These are phyloP conservation scores for Glossosoma conforme DNA, from an alignment of 1,140 invertebrate genomes.

Conservation along the genomic window DNA sequence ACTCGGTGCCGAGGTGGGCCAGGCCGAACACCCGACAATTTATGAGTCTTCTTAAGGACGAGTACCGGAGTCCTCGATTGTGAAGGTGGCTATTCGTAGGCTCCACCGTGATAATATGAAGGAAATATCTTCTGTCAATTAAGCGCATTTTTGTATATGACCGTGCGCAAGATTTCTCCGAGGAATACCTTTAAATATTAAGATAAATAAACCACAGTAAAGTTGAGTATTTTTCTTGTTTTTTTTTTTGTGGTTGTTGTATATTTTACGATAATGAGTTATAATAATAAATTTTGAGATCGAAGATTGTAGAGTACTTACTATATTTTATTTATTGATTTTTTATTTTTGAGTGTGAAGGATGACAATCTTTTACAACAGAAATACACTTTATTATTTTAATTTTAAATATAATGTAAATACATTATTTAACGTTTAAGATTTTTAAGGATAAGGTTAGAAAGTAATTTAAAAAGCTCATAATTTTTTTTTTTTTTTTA, in stretches of 20 bases:
- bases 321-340: constrained; percentile 1
- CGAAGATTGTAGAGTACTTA: background rate
- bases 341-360: too few species aligned
- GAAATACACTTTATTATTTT: too few species aligned
- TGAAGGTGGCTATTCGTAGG: constrained; percentile 1
- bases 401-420: too few species aligned
- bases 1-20: constrained; percentile 16
- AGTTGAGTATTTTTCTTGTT: background rate
- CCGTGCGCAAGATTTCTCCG: background rate
- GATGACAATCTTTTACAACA: too few species aligned
- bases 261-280: constrained; percentile 15
- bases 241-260: background rate
- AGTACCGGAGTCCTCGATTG: constrained; percentile 24
- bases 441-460: too few species aligned
- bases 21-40: constrained; percentile 30
- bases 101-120: constrained; percentile 18
- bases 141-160: constrained; percentile 7
- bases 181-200: constrained; percentile 19
- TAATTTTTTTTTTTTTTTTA: too few species aligned
- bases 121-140: constrained; percentile 22
- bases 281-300: constrained; percentile 9
- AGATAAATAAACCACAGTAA: constrained; percentile 11
- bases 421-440: too few species aligned
- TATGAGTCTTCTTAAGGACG: constrained; percentile 28
- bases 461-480: too few species aligned